Percentiles rank a stretch among this genome's conserved stretches.
Conservation (phyloP, 2,113 vertebrate species). For the Triplophysa rosa region DNA sequence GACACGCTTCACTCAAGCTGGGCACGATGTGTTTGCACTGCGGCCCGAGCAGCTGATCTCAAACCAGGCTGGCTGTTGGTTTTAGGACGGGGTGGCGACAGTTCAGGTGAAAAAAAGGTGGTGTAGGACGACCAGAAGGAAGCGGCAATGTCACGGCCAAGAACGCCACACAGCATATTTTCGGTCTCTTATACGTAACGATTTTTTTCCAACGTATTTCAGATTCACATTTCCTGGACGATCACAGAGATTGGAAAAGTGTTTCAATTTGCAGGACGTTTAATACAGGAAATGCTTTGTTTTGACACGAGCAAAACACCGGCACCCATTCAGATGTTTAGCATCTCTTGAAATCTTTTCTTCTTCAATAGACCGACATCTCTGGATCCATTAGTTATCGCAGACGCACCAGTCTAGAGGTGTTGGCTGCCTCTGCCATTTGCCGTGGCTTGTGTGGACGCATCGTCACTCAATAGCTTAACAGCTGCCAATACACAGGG, state of each 20-base stretch:
- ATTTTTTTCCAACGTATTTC: background rate
- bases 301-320: background rate
- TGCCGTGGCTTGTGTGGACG: conserved; percentile 69
- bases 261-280: background rate
- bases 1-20: conserved; percentile 7
- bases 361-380: background rate
- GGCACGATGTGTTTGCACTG: background rate
- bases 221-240: no score
- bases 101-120: background rate
- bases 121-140: background rate
- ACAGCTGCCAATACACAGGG: conserved; percentile 83
- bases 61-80: background rate
- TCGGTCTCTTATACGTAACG: no score
- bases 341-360: conserved; percentile 8
- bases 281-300: background rate
- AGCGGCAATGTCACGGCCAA: conserved; percentile 32
- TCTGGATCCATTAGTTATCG: background rate
- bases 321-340: background rate
- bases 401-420: conserved; percentile 53
- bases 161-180: background rate
- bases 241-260: background rate
- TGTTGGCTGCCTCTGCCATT: conserved; percentile 74
- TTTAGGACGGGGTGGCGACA: conserved; percentile 11
- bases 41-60: conserved; percentile 1
- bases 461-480: conserved; percentile 66